Percentiles rank a stretch among this genome's conserved stretches.
phyloP scores from a whole-genome alignment of 35 echinoderm and acorn worm genomes.

The Strongylocentrotus purpuratus region DNA sequence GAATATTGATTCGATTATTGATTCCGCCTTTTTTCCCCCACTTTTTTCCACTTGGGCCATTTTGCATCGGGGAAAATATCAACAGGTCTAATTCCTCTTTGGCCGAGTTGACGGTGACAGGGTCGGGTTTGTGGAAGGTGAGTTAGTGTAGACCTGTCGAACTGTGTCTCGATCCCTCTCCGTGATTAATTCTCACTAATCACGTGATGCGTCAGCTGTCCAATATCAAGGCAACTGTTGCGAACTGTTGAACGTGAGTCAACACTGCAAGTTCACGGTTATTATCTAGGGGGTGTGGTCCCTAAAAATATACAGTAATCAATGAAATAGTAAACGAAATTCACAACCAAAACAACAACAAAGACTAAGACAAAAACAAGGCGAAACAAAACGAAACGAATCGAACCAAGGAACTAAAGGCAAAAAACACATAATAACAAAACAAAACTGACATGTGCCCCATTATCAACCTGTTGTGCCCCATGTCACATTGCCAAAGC shows the following conservation, averaged over 20 bases:
- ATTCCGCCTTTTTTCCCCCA: too few species aligned
- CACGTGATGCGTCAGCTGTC: background rate
- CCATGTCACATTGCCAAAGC: too few species aligned
- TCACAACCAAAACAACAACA: background rate
- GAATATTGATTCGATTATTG: too few species aligned
- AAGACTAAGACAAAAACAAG: background rate
- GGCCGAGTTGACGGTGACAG: too few species aligned
- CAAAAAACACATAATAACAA: too few species aligned
- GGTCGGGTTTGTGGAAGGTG: too few species aligned
- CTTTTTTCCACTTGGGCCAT: too few species aligned
- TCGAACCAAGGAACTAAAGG: too few species aligned
- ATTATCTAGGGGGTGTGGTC: background rate
- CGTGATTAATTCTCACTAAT: background rate
- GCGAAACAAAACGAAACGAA: background rate
- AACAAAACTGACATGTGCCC: too few species aligned
- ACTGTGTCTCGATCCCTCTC: background rate
- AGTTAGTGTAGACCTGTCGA: background rate
- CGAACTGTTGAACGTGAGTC: background rate
- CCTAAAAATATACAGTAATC: background rate
- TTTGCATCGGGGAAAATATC: too few species aligned
- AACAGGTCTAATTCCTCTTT: too few species aligned
- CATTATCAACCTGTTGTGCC: too few species aligned
- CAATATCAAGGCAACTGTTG: background rate
- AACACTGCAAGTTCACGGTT: background rate
- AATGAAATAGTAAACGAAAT: background rate